Base-by-base conservation (phyloP, 1,140 invertebrate species). In the Drosophila ercepeae region DNA sequence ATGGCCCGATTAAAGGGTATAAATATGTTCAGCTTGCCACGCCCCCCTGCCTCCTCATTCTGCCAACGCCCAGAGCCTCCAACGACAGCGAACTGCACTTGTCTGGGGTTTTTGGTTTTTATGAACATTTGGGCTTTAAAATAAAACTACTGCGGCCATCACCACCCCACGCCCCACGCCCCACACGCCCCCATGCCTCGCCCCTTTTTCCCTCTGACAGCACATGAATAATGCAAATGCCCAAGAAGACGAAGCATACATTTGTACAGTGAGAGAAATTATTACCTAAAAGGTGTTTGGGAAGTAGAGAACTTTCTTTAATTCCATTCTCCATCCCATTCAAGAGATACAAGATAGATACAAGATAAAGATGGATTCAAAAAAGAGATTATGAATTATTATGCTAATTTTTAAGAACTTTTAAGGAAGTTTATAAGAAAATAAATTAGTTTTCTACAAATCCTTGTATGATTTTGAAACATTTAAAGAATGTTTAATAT, bases 181-280 rank as follows among this genome's bases (percentile, higher is more conserved):
- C 29, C 21, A 21, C n/a, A n/a, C n/a, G n/a, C n/a, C n/a, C n/a
- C n/a, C n/a, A n/a, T n/a, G n/a, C n/a, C n/a, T n/a, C n/a, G n/a
- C n/a, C n/a, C n/a, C n/a, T n/a, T n/a, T n/a, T 16, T 9, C 19
- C 8, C 29, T 2, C 16, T 27, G 1, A 18, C 8, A 14, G 65
- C 65, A 64, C 79, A 84, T 84, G 79, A 84, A 84, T 79, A 84
- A 84, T 84, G 79, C 75, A 84, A 84, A 84, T 83, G 75, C 44
- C 45, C 21, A 53, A 41, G 53, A 75, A 59, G 39, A 29, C 53
- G 39, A 39, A 39, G 36, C 36, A 16, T 39, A 39, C n/a, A 39
- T 16, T 39, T 8, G 36, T 8, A 39, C 36, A 39, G 13, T 39
- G 36, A 39, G 6, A 39, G 13, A 39, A 39, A 21, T 21, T 2